phyloP scores from a whole-genome alignment of 2,797 vertebrate genomes.

The Adelosebastes latens region DNA sequence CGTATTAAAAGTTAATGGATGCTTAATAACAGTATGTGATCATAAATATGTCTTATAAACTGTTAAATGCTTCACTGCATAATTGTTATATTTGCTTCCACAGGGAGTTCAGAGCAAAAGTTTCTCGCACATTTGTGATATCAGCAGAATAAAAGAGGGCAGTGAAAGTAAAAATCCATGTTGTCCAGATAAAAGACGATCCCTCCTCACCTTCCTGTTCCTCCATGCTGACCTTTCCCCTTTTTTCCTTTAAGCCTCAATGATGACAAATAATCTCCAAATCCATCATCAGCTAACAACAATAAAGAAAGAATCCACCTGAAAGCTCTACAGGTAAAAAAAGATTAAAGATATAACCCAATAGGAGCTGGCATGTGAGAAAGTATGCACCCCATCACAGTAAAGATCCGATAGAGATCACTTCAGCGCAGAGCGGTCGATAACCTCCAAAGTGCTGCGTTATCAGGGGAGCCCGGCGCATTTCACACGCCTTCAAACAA shows the following conservation, averaged over 20 bases:
- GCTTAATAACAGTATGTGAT: not conserved
- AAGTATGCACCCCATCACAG: not conserved
- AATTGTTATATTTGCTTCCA: not conserved
- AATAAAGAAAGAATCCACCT: not conserved
- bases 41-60: not conserved
- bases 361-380: not conserved
- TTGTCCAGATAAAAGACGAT: not conserved
- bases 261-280: conserved; percentile 10
- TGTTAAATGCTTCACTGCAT: not conserved
- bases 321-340: conserved; percentile 11
- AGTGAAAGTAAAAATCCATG: not conserved
- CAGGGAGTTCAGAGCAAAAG: not conserved
- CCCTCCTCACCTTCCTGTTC: not conserved
- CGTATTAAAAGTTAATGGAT: not conserved
- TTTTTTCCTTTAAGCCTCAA: not conserved
- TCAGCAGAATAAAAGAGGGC: not conserved
- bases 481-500: conserved; percentile 38
- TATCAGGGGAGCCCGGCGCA: conserved; percentile 14
- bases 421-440: conserved; percentile 9
- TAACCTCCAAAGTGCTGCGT: conserved; percentile 30
- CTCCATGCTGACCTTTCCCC: not conserved
- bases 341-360: not conserved
- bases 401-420: conserved; percentile 11
- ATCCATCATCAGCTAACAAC: conserved; percentile 1
- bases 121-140: not conserved